Evolutionary conservation across 2,113 vertebrate genomes (phyloP).

Genomic region (Thymallus thymallus): DNA sequence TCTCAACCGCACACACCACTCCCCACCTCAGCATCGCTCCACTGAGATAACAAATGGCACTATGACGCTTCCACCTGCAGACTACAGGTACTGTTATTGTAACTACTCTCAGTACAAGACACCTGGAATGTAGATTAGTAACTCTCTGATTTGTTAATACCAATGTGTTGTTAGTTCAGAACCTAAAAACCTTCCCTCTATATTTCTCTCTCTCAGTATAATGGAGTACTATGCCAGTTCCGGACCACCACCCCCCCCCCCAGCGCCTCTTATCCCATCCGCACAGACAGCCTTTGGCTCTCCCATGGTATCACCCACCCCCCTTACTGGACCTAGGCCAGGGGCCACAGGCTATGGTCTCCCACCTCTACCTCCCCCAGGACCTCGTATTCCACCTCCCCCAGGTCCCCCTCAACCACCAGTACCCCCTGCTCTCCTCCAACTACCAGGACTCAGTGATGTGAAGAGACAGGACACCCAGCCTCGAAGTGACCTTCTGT

Average conservation of each 20-base stretch:
- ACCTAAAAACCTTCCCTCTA: conserved; percentile 14
- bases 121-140: background rate
- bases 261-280: conserved; percentile 84
- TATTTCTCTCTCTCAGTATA: conserved; percentile 59
- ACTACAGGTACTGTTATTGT: conserved; percentile 77
- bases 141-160: background rate
- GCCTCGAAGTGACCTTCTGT: conserved; percentile 86
- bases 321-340: conserved; percentile 67
- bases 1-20: conserved; percentile 78
- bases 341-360: conserved; percentile 65
- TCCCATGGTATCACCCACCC: conserved; percentile 71
- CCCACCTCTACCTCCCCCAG: conserved; percentile 74
- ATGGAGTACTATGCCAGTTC: conserved; percentile 78
- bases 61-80: conserved; percentile 66
- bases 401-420: conserved; percentile 73
- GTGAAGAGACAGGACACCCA: conserved; percentile 43
- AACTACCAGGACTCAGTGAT: conserved; percentile 30
- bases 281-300: conserved; percentile 89
- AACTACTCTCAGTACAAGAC: background rate
- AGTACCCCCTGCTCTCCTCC: conserved; percentile 62
- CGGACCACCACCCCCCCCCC: conserved; percentile 73
- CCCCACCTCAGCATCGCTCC: conserved; percentile 74
- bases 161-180: background rate
- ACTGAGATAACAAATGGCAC: conserved; percentile 73
- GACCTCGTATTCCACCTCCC: conserved; percentile 75